Evolutionary conservation across 1,140 invertebrate genomes (phyloP).

Genomic region (Mya arenaria): DNA sequence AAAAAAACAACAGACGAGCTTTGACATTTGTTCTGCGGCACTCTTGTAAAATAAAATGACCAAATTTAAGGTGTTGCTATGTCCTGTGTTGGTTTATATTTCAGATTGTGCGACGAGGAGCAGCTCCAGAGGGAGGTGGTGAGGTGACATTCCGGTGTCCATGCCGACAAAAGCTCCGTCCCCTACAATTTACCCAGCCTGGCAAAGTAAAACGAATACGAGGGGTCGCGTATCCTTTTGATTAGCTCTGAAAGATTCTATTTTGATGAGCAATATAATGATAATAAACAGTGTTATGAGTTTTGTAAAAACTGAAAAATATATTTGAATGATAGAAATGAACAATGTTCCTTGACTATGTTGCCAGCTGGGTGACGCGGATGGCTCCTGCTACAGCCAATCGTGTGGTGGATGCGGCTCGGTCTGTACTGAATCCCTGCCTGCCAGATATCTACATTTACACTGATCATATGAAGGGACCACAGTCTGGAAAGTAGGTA

Average conservation of each 20-base stretch:
- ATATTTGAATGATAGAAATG: too few relatives aligned
- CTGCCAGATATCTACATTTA: slow-evolving; percentile 97
- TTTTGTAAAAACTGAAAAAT: too few relatives aligned
- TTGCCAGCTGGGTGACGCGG: slow-evolving; percentile 87
- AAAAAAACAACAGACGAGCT: too few relatives aligned
- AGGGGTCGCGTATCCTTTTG: slow-evolving; percentile 87
- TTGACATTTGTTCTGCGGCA: background rate
- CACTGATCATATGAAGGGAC: slow-evolving; percentile 94
- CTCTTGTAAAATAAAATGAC: too few relatives aligned
- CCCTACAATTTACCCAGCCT: slow-evolving; percentile 86
- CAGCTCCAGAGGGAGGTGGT: slow-evolving; percentile 93
- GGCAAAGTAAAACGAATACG: slow-evolving; percentile 97
- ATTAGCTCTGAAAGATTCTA: too few relatives aligned
- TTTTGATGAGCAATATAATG: too few relatives aligned
- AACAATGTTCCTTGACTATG: slow-evolving; percentile 51
- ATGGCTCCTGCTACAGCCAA: slow-evolving; percentile 96
- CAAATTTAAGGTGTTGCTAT: background rate
- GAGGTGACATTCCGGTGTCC: slow-evolving; percentile 95
- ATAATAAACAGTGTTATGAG: too few relatives aligned
- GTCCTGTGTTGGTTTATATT: slow-evolving; percentile 42
- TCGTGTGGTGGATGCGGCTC: slow-evolving; percentile 95
- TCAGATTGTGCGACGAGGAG: slow-evolving; percentile 88
- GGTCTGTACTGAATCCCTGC: slow-evolving; percentile 94
- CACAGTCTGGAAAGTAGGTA: slow-evolving; percentile 90
- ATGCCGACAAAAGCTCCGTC: slow-evolving; percentile 85